Conservation (phyloP, 2,888 invertebrate species). For the Coleophora deauratella region DNA sequence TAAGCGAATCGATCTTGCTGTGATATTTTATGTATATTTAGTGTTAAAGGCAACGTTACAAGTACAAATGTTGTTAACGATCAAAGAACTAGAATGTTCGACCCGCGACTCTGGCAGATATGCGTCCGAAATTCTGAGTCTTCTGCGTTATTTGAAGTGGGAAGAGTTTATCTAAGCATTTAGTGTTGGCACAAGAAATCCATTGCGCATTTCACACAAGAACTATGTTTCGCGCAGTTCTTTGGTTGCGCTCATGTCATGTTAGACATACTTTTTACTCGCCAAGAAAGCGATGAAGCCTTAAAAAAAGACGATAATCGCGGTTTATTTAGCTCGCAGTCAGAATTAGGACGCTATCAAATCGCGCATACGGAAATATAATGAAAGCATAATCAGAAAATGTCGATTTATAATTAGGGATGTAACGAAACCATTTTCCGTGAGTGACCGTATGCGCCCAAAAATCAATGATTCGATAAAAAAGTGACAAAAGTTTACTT, state of each 20-base stretch:
- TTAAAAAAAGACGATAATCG: too few relatives aligned
- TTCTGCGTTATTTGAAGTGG: too few relatives aligned
- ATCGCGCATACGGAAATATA: slow-evolving; percentile 15
- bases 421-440: slow-evolving; percentile 3
- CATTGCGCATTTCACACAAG: too few relatives aligned
- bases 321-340: background rate
- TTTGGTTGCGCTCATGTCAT: too few relatives aligned
- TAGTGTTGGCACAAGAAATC: too few relatives aligned
- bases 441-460: slow-evolving; percentile 17
- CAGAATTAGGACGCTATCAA: slow-evolving; percentile 8
- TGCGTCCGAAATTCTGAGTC: slow-evolving; percentile 15
- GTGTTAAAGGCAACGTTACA: slow-evolving; percentile 55
- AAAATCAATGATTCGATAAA: slow-evolving; percentile 9
- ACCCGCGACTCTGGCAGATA: slow-evolving; percentile 12
- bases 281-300: too few relatives aligned
- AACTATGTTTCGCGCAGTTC: too few relatives aligned
- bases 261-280: too few relatives aligned
- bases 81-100: slow-evolving; percentile 21
- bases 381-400: slow-evolving; percentile 2
- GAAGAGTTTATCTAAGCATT: too few relatives aligned
- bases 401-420: slow-evolving; percentile 3
- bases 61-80: slow-evolving; percentile 61
- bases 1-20: slow-evolving; percentile 74
- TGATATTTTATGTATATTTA: slow-evolving; percentile 74
- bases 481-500: slow-evolving; percentile 31